phyloP scores from a whole-genome alignment of 2,113 vertebrate species.

The Phyllopteryx taeniolatus region DNA sequence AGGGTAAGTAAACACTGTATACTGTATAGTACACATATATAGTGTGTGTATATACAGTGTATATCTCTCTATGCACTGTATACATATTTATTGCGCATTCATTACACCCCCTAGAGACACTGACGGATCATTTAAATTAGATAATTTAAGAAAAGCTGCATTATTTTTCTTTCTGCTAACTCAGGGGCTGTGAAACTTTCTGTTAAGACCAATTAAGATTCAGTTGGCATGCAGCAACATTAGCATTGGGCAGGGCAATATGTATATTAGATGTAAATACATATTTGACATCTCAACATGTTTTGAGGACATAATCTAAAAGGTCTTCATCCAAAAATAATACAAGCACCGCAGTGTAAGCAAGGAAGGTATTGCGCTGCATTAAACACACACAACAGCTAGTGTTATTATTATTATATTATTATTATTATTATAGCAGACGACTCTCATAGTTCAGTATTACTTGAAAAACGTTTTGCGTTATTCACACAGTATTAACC shows the following conservation, averaged over 20 bases:
- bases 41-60: too few relatives aligned
- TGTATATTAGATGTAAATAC: not conserved
- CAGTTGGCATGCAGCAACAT: not conserved
- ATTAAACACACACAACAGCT: not conserved
- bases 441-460: not conserved
- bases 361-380: not conserved
- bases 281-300: not conserved
- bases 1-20: too few relatives aligned
- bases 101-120: not conserved
- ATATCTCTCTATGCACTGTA: too few relatives aligned
- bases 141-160: not conserved
- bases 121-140: not conserved
- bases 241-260: not conserved
- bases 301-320: not conserved
- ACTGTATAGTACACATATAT: too few relatives aligned
- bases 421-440: not conserved
- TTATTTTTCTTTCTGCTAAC: not conserved
- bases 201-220: not conserved
- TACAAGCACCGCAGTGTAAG: not conserved
- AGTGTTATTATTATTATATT: not conserved
- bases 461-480: not conserved
- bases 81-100: too few relatives aligned
- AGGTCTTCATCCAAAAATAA: not conserved
- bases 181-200: not conserved
- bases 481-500: not conserved